phyloP scores from a whole-genome alignment of 2,797 vertebrate species.

The Acanthurus leucopareius region DNA sequence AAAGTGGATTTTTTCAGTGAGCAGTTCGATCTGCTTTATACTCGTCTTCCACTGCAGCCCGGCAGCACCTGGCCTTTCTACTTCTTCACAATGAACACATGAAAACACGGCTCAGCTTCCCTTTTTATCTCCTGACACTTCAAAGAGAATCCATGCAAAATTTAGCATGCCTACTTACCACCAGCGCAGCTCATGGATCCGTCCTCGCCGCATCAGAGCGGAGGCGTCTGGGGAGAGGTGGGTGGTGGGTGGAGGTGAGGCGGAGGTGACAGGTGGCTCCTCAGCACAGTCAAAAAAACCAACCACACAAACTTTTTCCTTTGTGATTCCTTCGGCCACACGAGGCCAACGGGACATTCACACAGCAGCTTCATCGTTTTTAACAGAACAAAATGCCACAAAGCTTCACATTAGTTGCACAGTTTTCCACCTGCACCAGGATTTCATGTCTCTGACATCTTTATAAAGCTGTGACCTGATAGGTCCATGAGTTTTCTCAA shows the following conservation, averaged over 20 bases:
- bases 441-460: not conserved
- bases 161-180: constrained; percentile 64
- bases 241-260: constrained; percentile 38
- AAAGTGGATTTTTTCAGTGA: not conserved
- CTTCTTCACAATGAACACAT: constrained; percentile 60
- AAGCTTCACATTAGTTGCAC: not conserved
- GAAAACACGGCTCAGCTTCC: constrained; percentile 46
- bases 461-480: not conserved
- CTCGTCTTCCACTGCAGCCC: constrained; percentile 8
- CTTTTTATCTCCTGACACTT: constrained; percentile 79
- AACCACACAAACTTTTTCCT: constrained; percentile 7
- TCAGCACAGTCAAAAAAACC: constrained; percentile 16
- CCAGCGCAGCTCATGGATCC: constrained; percentile 38
- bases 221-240: constrained; percentile 42
- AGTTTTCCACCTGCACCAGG: not conserved
- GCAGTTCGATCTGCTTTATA: constrained; percentile 1
- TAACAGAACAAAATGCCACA: constrained; percentile 7
- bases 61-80: constrained; percentile 21
- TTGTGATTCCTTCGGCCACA: constrained; percentile 4
- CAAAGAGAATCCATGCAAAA: constrained; percentile 79
- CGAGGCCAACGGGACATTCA: not conserved
- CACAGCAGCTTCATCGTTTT: constrained; percentile 7
- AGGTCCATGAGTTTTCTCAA: no score
- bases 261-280: constrained; percentile 33
- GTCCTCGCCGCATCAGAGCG: constrained; percentile 38